Evolutionary conservation across 2,888 invertebrate species (phyloP).

Genomic region (Amiota communis): DNA sequence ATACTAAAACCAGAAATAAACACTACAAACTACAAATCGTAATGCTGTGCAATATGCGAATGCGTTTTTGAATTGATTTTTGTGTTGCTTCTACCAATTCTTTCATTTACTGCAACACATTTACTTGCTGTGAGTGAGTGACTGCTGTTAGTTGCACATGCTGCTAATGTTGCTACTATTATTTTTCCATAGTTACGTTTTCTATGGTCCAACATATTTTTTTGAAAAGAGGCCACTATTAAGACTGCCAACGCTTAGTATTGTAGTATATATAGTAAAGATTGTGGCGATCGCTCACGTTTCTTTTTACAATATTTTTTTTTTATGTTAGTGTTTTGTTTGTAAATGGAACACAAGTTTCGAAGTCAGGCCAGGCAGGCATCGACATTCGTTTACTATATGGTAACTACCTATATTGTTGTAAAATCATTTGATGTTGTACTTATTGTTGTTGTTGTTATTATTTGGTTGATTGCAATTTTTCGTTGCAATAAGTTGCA

Average conservation of each 20-base stretch:
- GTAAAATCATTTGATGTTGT: constrained; percentile 20
- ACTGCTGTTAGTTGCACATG: too few species aligned
- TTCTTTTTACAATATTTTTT: background rate
- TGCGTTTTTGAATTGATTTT: background rate
- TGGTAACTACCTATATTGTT: constrained; percentile 7
- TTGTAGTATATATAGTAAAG: too few species aligned
- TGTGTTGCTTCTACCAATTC: background rate
- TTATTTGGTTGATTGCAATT: constrained; percentile 60
- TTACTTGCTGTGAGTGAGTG: background rate
- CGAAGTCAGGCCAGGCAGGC: background rate
- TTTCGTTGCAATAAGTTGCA: constrained; percentile 45
- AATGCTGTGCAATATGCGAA: constrained; percentile 12
- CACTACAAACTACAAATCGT: background rate
- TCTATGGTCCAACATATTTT: background rate
- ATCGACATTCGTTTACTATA: background rate
- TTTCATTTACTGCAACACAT: background rate
- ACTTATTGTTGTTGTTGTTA: constrained; percentile 48
- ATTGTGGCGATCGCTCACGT: too few species aligned
- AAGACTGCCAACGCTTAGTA: too few species aligned
- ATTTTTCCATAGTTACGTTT: background rate
- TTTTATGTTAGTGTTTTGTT: constrained; percentile 5
- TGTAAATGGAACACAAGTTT: constrained; percentile 11
- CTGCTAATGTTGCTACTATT: too few species aligned
- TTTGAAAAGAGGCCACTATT: too few species aligned
- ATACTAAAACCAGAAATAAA: background rate